phyloP scores from a whole-genome alignment of 2,113 vertebrate species.

The Patagioenas fasciata region DNA sequence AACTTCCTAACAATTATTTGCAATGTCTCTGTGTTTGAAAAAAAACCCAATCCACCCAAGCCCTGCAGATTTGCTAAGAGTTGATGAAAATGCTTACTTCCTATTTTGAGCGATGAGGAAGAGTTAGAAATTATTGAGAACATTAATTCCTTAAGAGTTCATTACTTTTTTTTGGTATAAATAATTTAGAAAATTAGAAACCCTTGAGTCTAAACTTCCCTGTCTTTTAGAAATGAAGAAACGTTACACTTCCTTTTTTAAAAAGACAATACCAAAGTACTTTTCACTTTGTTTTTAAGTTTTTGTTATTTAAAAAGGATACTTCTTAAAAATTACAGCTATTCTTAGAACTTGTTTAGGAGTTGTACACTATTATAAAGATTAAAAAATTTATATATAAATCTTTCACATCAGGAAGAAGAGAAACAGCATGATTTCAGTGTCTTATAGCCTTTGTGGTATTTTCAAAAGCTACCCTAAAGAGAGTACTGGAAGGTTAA shows the following conservation, averaged over 20 bases:
- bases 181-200: not conserved
- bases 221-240: not conserved
- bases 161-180: not conserved
- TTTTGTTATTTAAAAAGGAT: not conserved
- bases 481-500: not conserved
- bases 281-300: not conserved
- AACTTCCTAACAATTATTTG: not conserved
- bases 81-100: not conserved
- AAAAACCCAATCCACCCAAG: not conserved
- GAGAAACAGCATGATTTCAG: not conserved
- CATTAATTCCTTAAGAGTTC: not conserved
- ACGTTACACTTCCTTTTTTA: not conserved
- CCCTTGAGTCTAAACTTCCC: not conserved
- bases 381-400: not conserved
- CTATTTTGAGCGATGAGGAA: not conserved
- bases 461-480: conserved; percentile 6
- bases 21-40: not conserved
- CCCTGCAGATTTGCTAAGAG: not conserved
- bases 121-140: not conserved
- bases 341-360: not conserved
- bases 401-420: not conserved
- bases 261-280: not conserved
- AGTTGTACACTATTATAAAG: not conserved
- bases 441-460: not conserved
- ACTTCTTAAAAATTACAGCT: not conserved